phyloP scores from a whole-genome alignment of 2,797 vertebrate species.

The Pitangus sulphuratus region DNA sequence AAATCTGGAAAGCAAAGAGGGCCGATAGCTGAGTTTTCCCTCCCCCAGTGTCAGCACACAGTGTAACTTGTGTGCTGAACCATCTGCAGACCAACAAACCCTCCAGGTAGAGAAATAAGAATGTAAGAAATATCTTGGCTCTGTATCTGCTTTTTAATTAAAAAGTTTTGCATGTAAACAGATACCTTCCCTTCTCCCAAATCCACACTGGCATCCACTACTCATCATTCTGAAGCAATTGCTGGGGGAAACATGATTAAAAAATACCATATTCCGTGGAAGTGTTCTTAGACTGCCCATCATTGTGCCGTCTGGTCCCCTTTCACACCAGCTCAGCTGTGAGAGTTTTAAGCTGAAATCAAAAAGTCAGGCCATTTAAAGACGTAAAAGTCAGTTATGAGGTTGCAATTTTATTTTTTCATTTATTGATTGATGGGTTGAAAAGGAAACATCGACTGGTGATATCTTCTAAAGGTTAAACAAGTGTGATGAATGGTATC shows the following conservation, averaged over 20 bases:
- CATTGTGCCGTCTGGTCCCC: neutral
- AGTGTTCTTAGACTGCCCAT: neutral
- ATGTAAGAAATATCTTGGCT: neutral
- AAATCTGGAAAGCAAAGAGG: neutral
- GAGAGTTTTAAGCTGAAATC: neutral
- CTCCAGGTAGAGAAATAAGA: neutral
- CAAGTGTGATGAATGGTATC: neutral
- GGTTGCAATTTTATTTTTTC: neutral
- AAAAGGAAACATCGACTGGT: neutral
- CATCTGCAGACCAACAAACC: neutral
- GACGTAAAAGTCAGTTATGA: neutral
- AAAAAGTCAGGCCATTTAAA: neutral
- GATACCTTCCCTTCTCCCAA: neutral
- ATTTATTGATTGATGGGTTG: neutral
- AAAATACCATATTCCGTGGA: neutral
- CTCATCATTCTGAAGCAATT: neutral
- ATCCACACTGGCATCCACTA: neutral
- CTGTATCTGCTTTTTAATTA: neutral
- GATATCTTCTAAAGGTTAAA: constrained; percentile 36
- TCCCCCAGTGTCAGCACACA: neutral
- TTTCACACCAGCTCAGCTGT: neutral
- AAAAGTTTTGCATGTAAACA: constrained; percentile 23
- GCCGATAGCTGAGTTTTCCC: fast-evolving
- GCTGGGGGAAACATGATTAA: neutral
- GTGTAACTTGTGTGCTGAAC: fast-evolving